Base-by-base conservation (phyloP, 2,113 vertebrate species). In the Cisticola juncidis region DNA sequence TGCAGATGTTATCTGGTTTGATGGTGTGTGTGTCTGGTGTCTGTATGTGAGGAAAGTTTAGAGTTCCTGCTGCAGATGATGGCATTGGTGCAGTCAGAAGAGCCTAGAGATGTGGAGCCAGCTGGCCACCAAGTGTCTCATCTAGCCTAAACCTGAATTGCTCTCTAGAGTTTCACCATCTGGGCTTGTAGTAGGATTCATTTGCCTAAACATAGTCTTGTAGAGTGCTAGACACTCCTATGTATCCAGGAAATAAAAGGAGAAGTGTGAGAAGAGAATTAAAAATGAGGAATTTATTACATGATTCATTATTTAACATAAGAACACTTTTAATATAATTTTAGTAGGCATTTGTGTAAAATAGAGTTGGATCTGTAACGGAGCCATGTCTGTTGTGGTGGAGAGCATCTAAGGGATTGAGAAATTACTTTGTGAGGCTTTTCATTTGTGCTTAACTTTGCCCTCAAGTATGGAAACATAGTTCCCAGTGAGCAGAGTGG, bases 31-130 rank as follows among this genome's bases (percentile, higher is more conserved):
- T 6, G 1, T 70, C 66, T 86, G 35, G 16, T 60, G 38, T 64
- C 35, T n/a, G 38, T 58, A 6, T 15, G 22, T 47, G 33, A 73
- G 64, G 42, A 47, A 38, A 5, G 11, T 44, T 81, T 58, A 7
- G 25, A 47, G 21, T 36, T 88, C 22, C 20, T 86, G 0, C 36
- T 56, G n/a, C 13, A 74, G 29, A 14, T 38, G 15, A 14, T 45
- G 38, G 20, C 6, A 6, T 16, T 0, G 3, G 1, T 31, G 10
- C 11, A 47, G 48, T 21, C 7, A 3, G 36, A 76, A 76, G 24
- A 48, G 60, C 33, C 47, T 64, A 9, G 42, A 53, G 44, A 9
- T 64, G 21, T 50, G 22, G 35, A 42, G 38, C 50, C 29, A 76
- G 4, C 23, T 57, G 38, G 31, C 33, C 21, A 15, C 28, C 11